Conservation (phyloP, 2,888 invertebrate genomes). For the Lepas anatifera region DNA sequence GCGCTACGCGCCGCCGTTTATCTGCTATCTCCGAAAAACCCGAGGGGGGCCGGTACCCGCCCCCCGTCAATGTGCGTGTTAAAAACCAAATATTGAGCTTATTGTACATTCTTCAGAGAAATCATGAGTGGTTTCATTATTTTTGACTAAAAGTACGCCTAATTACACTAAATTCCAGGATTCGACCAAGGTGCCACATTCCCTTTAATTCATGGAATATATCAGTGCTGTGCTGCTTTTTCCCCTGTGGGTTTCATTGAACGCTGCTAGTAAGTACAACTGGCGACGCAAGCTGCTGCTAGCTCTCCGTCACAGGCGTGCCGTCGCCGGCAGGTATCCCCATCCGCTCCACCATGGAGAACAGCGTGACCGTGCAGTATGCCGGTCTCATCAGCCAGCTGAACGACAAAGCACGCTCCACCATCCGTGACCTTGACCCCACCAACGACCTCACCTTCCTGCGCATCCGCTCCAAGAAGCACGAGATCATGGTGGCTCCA, state of each 20-base stretch:
- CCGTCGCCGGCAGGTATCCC: constrained; percentile 51
- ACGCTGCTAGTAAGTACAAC: background rate
- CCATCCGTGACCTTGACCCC: constrained; percentile 86
- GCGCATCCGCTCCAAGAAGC: constrained; percentile 85
- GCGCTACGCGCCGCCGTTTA: too few species aligned
- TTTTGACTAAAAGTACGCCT: too few species aligned
- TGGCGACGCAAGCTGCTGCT: background rate
- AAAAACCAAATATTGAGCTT: too few species aligned
- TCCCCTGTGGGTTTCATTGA: background rate
- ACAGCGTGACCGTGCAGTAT: constrained; percentile 88
- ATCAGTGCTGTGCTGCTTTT: background rate
- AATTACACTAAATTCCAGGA: too few species aligned
- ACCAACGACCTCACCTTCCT: constrained; percentile 89
- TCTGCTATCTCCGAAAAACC: too few species aligned
- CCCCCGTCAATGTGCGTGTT: too few species aligned
- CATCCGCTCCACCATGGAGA: constrained; percentile 81
- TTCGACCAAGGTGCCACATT: background rate
- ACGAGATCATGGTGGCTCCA: constrained; percentile 96
- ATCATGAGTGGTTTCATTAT: too few species aligned
- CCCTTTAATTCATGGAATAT: background rate
- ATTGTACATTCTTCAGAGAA: too few species aligned
- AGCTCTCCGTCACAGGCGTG: background rate
- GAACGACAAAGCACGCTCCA: constrained; percentile 80
- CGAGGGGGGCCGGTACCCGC: too few species aligned
- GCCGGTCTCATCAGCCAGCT: constrained; percentile 78